These are phyloP conservation scores for Ladona fulva DNA, from an alignment of 1,140 invertebrate genomes.

Conservation along the genomic window DNA sequence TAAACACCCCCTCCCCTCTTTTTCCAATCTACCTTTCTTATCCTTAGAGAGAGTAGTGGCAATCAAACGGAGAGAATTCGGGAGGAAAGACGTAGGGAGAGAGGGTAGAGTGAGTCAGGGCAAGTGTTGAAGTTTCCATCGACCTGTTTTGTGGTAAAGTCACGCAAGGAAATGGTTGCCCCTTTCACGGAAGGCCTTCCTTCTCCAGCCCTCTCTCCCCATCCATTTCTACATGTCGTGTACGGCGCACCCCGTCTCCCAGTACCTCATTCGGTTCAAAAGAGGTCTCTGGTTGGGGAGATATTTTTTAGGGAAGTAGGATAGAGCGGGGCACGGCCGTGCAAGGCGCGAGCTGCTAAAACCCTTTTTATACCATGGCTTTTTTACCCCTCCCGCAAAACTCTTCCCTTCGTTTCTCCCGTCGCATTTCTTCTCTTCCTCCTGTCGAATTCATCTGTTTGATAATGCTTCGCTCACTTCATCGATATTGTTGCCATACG, in stretches of 20 bases:
- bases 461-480: no score
- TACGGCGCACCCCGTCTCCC: not conserved
- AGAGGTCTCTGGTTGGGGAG: not conserved
- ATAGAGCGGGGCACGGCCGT: not conserved
- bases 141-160: not conserved
- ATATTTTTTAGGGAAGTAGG: not conserved
- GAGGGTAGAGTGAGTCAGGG: not conserved
- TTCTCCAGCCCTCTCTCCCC: no score
- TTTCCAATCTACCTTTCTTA: not conserved
- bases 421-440: not conserved
- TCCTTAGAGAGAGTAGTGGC: no score
- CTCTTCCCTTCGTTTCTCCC: not conserved
- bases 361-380: not conserved
- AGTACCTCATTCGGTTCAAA: not conserved
- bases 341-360: not conserved
- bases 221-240: not conserved
- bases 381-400: no score
- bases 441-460: no score
- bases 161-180: not conserved
- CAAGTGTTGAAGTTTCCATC: constrained; percentile 5
- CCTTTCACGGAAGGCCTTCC: not conserved
- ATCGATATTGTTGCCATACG: no score
- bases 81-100: not conserved
- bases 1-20: not conserved
- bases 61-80: no score